Conservation (phyloP, 2,113 vertebrate genomes). For the Acrocephalus kingi region DNA sequence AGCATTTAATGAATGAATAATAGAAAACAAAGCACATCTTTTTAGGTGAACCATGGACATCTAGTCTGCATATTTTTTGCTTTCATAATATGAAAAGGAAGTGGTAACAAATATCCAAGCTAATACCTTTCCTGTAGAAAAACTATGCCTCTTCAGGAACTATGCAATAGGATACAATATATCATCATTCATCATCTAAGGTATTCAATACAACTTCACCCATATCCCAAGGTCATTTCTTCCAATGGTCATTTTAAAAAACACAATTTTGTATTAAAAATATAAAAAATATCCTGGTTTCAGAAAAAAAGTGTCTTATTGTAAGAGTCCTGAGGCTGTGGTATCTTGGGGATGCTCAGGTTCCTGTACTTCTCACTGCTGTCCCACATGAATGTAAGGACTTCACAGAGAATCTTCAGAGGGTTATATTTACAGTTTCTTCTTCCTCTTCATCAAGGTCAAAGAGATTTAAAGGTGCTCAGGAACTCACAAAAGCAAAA, state of each 20-base stretch:
- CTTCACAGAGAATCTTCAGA: neutral
- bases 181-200: conserved; percentile 25
- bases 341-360: neutral
- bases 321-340: neutral
- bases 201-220: neutral
- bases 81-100: conserved; percentile 15
- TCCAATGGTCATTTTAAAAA: neutral
- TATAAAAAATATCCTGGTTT: neutral
- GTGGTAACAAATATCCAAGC: neutral
- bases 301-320: neutral
- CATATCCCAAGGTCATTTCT: neutral
- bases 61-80: neutral
- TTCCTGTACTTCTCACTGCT: neutral
- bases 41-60: neutral
- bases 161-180: conserved; percentile 10
- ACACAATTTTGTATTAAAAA: neutral
- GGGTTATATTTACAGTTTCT: neutral
- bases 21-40: neutral
- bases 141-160: neutral
- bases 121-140: conserved; percentile 7
- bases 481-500: conserved; percentile 26
- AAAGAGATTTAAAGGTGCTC: conserved; percentile 22
- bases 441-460: conserved; percentile 12
- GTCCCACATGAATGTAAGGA: neutral
- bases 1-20: neutral